Evolutionary conservation across 2,113 vertebrate species (phyloP), one percentile per base, ranked within the genome.

Genomic region (Alligator mississippiensis): DNA sequence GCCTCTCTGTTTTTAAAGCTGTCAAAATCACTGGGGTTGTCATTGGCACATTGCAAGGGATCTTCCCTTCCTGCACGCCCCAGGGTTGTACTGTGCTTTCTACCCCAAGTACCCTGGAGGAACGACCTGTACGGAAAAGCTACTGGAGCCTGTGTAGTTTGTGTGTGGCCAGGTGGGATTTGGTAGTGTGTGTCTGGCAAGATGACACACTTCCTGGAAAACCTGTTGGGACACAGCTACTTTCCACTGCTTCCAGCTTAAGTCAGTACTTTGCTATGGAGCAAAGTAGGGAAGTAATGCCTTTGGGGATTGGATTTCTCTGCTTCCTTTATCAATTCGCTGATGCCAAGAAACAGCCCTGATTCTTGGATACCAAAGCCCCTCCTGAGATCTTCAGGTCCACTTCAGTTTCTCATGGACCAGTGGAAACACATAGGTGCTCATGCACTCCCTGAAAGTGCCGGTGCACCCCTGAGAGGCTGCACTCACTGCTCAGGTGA

Each of bases 271-370:
- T 7, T 9, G 7, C 47, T 47, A 47, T 47, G 47, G 47, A 47
- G 47, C 47, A 47, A 47, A 47, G 47, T 47, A 47, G 47, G 38
- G 38, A 38, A 38, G 38, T 38, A 38, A 38, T 38, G 38, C 38
- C 38, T 38, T 38, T 38, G 38, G 38, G 38, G 38, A 38, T 38
- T 38, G 38, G 38, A 38, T 6, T 38, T 38, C 38, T 38, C 38
- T 38, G 38, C 38, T 38, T 38, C 38, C 38, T 38, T 38, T 38
- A 38, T 38, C 6, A 38, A 38, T 38, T 38, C 38, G 7, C 38
- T 38, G 38, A 38, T 80, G 75, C 82, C 87, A 95, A 92, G 92
- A 82, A 87, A 61, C 16, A 38, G 95, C 74, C 60, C 54, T 72
- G 3, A 78, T 61, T 47, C 77, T 80, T 89, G 63, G 22, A 87